Base-by-base conservation (phyloP, 2,888 invertebrate genomes). In the Netelia melanura region DNA sequence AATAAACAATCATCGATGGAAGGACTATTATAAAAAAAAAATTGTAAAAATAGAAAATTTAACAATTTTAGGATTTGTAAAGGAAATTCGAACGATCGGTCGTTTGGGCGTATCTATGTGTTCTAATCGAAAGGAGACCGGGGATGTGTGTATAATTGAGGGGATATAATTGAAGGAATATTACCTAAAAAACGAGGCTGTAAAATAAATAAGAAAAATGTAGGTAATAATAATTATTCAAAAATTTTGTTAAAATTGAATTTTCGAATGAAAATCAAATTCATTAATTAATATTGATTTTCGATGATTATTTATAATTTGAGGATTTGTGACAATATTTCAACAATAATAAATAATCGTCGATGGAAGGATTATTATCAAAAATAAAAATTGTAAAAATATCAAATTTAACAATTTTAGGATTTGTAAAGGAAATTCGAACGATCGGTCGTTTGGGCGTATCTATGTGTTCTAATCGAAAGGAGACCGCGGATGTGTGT, bases 81-180 rank as follows among this genome's bases (percentile, higher is more conserved):
- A 38, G 38, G 38, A 38, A n/a, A 14, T 3, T 54, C 54, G 14
- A 54, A 8, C 14, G 54, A 54, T 54, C 54, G 54, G 3, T 14
- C 38, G 30, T n/a, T 3, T 44, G 3, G 14, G 48, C 25, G 6
- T 23, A 25, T 52, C 23, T 54, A 23, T 11, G 21, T 43, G 25
- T 21, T 62, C 81, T 54, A 78, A 78, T 84, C 77, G 72, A 17
- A 48, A 38, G 38, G 48, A 61, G 68, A 75, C 81, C 81, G 83
- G 72, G 74, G 76, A 85, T 38, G 38, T 38, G 38, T 83, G 72
- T 84, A 87, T 86, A 89, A 90, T 90, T 87, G 89, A 85, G 86
- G 86, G 88, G 88, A 87, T 87, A 52, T n/a, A 52, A 52, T n/a
- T 21, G 21, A 38, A 38, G 5, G 38, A 38, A 38, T 6, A 38